Conservation (phyloP, 2,797 vertebrate species). For the Notolepis coatsorum region DNA sequence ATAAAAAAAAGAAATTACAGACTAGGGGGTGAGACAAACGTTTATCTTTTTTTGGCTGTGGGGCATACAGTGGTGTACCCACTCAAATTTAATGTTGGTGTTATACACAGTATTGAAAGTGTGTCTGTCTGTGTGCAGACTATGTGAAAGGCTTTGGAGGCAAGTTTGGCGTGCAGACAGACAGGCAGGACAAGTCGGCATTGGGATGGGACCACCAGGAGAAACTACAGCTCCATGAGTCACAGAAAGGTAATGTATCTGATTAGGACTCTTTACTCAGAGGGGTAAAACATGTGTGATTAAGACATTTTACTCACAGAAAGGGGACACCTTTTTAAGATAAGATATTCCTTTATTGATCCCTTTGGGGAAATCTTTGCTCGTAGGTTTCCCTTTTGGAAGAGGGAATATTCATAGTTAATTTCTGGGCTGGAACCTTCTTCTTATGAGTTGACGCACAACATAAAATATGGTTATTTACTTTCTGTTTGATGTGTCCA, state of each 20-base stretch:
- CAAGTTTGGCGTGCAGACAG: slow-evolving; percentile 95
- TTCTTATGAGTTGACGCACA: neutral
- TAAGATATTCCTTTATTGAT: no score
- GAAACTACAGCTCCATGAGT: slow-evolving; percentile 94
- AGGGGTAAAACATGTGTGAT: no score
- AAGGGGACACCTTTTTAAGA: no score
- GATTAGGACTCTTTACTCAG: neutral
- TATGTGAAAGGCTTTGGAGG: slow-evolving; percentile 97
- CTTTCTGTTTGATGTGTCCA: neutral
- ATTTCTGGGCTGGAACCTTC: no score
- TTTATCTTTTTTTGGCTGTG: no score
- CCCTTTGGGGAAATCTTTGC: neutral
- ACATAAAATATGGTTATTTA: neutral
- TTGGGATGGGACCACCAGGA: slow-evolving; percentile 99
- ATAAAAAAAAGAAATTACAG: no score
- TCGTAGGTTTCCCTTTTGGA: neutral
- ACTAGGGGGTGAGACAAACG: no score
- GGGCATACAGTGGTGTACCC: no score
- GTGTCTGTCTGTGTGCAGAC: slow-evolving; percentile 75
- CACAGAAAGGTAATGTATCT: slow-evolving; percentile 91
- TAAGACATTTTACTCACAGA: no score
- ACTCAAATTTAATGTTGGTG: no score
- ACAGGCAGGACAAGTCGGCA: slow-evolving; percentile 96
- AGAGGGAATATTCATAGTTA: neutral
- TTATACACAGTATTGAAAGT: no score